Evolutionary conservation across 2,888 invertebrate genomes (phyloP).

Genomic region (Lasius fuliginosus): DNA sequence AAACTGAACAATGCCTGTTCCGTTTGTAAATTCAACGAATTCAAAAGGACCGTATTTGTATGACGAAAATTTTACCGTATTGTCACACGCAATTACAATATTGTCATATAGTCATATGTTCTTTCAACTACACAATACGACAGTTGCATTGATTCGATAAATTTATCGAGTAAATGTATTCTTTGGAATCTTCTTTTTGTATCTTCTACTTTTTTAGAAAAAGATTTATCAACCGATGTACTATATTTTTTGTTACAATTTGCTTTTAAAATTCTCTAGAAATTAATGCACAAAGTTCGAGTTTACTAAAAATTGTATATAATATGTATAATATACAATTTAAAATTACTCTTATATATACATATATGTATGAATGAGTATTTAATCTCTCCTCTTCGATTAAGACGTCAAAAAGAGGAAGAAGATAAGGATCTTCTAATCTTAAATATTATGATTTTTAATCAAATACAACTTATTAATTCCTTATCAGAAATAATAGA

Average conservation of each 20-base stretch:
- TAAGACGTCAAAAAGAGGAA: not conserved
- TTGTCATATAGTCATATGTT: slow-evolving; percentile 7
- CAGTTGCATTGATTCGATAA: not conserved
- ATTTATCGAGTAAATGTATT: not conserved
- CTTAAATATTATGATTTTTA: not conserved
- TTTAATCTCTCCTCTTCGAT: not conserved
- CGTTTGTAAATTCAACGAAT: slow-evolving; percentile 18
- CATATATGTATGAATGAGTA: not conserved
- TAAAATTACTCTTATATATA: not conserved
- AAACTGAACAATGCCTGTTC: slow-evolving; percentile 25
- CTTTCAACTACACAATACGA: not conserved
- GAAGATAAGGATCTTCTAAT: not conserved
- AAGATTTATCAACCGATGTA: not conserved
- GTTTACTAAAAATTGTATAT: not conserved
- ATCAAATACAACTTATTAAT: not conserved
- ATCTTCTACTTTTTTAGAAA: not conserved
- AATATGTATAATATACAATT: not conserved
- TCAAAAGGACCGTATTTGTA: slow-evolving; percentile 21
- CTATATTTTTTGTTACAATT: not conserved
- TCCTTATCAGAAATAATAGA: not conserved
- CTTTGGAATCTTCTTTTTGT: not conserved
- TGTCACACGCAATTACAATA: slow-evolving; percentile 20
- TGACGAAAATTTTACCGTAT: slow-evolving; percentile 20
- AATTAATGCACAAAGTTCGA: not conserved
- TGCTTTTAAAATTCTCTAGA: not conserved